These are phyloP conservation scores for Spea hammondii DNA, from an alignment of 2,797 vertebrate genomes.

Conservation along the genomic window DNA sequence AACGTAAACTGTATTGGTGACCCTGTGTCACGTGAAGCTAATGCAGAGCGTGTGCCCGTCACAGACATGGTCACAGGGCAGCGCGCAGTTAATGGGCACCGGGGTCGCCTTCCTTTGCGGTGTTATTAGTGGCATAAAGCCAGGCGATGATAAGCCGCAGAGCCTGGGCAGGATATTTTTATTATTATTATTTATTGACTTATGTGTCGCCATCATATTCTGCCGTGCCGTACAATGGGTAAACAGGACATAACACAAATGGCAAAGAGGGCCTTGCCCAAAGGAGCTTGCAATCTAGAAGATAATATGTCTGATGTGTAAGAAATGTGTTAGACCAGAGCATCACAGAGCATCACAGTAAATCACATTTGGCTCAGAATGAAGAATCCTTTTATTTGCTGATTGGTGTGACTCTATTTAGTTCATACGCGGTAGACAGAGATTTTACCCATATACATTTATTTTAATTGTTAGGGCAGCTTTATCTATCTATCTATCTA, in stretches of 20 bases:
- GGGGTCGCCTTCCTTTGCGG: constrained; percentile 50
- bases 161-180: constrained; percentile 51
- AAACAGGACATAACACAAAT: too few relatives aligned
- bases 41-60: constrained; percentile 58
- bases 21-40: constrained; percentile 24
- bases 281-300: too few relatives aligned
- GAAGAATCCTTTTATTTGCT: too few relatives aligned
- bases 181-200: constrained; percentile 35
- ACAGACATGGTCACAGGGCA: constrained; percentile 57
- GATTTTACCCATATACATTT: too few relatives aligned
- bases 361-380: not conserved
- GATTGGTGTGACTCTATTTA: too few relatives aligned
- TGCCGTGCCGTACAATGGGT: too few relatives aligned
- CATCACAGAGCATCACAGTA: not conserved
- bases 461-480: too few relatives aligned
- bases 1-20: constrained; percentile 52
- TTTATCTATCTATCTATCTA: too few relatives aligned
- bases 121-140: constrained; percentile 55
- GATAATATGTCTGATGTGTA: constrained; percentile 16
- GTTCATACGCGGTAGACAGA: too few relatives aligned
- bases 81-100: constrained; percentile 42
- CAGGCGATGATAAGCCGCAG: constrained; percentile 60
- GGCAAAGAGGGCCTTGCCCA: too few relatives aligned
- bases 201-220: too few relatives aligned
- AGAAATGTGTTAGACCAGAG: constrained; percentile 50